These are phyloP conservation scores for Mamestra brassicae DNA, from an alignment of 2,888 invertebrate species.

Conservation along the genomic window DNA sequence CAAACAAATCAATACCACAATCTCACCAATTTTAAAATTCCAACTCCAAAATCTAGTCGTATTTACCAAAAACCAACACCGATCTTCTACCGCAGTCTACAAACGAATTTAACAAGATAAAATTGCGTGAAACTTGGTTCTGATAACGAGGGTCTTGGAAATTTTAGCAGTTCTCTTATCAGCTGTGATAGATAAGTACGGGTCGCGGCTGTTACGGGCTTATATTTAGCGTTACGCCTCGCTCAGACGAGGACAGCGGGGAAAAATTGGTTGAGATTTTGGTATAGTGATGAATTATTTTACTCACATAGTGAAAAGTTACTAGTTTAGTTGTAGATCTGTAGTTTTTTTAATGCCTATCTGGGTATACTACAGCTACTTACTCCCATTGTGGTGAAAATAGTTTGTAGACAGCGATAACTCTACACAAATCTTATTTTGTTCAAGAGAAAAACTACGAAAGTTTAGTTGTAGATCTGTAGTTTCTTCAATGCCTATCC, in stretches of 20 bases:
- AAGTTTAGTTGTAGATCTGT: too few species aligned
- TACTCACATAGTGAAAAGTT: too few species aligned
- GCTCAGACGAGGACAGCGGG: constrained; percentile 15
- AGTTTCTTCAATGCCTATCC: too few species aligned
- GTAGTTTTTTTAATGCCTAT: too few species aligned
- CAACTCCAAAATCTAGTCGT: background rate
- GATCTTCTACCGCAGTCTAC: constrained; percentile 12
- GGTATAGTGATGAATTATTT: background rate
- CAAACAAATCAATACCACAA: too few species aligned
- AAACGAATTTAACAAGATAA: constrained; percentile 60
- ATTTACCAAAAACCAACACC: constrained; percentile 11
- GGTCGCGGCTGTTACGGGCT: constrained; percentile 32
- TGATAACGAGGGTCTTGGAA: constrained; percentile 58
- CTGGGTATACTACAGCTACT: too few species aligned
- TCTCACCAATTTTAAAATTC: background rate
- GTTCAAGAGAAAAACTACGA: too few species aligned
- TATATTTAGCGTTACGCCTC: constrained; percentile 41
- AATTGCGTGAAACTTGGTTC: constrained; percentile 55
- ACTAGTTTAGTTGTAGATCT: too few species aligned
- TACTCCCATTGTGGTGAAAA: too few species aligned
- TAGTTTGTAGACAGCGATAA: too few species aligned
- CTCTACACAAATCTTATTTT: too few species aligned
- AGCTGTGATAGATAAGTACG: constrained; percentile 58
- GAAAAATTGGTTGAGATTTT: constrained; percentile 2
- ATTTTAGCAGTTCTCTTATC: constrained; percentile 64